These are phyloP conservation scores for Gonocerus acuteangulatus DNA, from an alignment of 2,888 invertebrate species.

Conservation along the genomic window DNA sequence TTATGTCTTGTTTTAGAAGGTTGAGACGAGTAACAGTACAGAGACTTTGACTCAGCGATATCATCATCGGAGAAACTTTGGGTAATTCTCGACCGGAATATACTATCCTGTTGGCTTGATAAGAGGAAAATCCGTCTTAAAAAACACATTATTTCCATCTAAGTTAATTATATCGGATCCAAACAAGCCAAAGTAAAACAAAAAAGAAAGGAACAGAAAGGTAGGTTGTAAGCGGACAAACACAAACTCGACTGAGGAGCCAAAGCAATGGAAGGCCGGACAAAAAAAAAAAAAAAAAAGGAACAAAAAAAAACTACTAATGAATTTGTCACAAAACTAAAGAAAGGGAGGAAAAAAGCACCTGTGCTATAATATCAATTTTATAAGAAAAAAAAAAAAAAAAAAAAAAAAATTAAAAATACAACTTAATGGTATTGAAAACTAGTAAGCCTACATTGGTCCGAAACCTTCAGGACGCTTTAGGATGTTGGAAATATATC, in stretches of 20 bases:
- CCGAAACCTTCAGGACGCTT: no score
- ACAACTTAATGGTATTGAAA: no score
- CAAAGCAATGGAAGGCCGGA: constrained; percentile 9
- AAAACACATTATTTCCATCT: constrained; percentile 27
- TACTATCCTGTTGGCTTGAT: constrained; percentile 35
- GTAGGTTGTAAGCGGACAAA: constrained; percentile 19
- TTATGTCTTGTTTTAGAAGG: constrained; percentile 59
- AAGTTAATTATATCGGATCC: constrained; percentile 26
- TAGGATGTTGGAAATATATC: no score
- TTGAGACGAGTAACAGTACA: constrained; percentile 37
- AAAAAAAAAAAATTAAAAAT: no score
- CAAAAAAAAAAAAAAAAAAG: not conserved
- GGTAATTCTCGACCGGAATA: constrained; percentile 33
- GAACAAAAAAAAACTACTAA: not conserved
- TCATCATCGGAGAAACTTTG: constrained; percentile 38
- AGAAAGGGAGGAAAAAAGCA: not conserved
- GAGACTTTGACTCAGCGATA: constrained; percentile 36
- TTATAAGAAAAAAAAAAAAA: no score
- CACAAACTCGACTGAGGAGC: constrained; percentile 17
- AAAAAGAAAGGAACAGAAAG: not conserved
- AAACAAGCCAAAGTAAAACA: constrained; percentile 23
- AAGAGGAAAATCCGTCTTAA: constrained; percentile 29
- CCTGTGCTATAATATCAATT: no score
- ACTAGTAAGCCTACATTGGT: no score
- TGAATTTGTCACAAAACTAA: not conserved